phyloP scores from a whole-genome alignment of 2,113 vertebrate species.

The Anolis sagrei region DNA sequence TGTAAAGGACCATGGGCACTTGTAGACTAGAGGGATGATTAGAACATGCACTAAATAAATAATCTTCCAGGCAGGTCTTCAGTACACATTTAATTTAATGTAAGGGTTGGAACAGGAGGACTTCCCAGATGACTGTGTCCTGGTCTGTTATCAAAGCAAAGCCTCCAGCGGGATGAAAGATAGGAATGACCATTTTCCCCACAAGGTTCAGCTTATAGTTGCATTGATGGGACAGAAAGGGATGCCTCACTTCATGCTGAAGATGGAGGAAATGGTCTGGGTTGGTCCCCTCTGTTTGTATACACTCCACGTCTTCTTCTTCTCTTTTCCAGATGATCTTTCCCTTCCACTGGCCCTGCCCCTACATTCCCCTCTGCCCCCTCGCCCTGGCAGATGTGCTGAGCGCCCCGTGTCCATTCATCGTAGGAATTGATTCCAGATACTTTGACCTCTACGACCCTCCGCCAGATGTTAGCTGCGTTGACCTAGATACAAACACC shows the following conservation, averaged over 20 bases:
- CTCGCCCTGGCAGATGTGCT: conserved; percentile 95
- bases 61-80: background rate
- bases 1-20: background rate
- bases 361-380: conserved; percentile 96
- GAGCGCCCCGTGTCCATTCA: conserved; percentile 96
- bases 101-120: background rate
- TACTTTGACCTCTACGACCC: conserved; percentile 98
- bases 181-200: background rate
- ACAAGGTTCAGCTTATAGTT: background rate
- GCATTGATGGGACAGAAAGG: background rate
- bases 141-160: background rate
- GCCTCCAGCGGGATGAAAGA: background rate
- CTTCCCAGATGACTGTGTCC: background rate
- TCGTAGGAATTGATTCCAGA: conserved; percentile 96
- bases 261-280: background rate
- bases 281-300: background rate
- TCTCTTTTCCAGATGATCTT: conserved; percentile 93
- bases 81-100: background rate
- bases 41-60: background rate
- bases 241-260: background rate
- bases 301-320: conserved; percentile 34
- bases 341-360: conserved; percentile 98
- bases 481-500: conserved; percentile 98
- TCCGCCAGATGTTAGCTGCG: conserved; percentile 94
- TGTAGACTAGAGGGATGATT: background rate